Percentiles rank a stretch among this genome's conserved stretches.
Evolutionary conservation across 2,888 invertebrate genomes (phyloP).

Genomic region (Marronus borbonicus): DNA sequence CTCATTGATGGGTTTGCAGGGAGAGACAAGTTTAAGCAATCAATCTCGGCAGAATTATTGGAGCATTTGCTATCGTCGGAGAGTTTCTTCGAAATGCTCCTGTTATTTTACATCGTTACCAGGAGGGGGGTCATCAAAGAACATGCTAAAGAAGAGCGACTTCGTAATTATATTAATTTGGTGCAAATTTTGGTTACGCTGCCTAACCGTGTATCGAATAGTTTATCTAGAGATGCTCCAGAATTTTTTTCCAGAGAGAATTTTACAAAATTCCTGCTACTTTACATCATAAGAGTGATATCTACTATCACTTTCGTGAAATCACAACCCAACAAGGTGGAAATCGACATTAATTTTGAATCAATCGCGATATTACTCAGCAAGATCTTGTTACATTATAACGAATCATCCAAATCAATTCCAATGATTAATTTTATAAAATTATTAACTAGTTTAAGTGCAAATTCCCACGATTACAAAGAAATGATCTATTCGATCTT

Average conservation of each 20-base stretch:
- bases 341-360: constrained; percentile 7
- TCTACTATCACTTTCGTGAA: not conserved
- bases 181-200: constrained; percentile 78
- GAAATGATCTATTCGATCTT: constrained; percentile 73
- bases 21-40: constrained; percentile 53
- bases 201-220: constrained; percentile 82
- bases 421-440: constrained; percentile 73
- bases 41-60: constrained; percentile 69
- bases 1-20: constrained; percentile 66
- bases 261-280: constrained; percentile 75
- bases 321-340: not conserved
- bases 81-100: constrained; percentile 72
- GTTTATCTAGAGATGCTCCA: constrained; percentile 73
- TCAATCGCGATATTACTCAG: constrained; percentile 70
- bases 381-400: constrained; percentile 76
- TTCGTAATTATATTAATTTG: constrained; percentile 71
- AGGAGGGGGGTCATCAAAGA: constrained; percentile 39
- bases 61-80: constrained; percentile 74
- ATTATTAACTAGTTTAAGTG: constrained; percentile 73
- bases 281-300: constrained; percentile 76
- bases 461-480: constrained; percentile 62
- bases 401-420: constrained; percentile 69
- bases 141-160: constrained; percentile 54
- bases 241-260: constrained; percentile 74
- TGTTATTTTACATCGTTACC: constrained; percentile 60